phyloP scores from a whole-genome alignment of 2,888 invertebrate species.

The Odontocerum albicorne region DNA sequence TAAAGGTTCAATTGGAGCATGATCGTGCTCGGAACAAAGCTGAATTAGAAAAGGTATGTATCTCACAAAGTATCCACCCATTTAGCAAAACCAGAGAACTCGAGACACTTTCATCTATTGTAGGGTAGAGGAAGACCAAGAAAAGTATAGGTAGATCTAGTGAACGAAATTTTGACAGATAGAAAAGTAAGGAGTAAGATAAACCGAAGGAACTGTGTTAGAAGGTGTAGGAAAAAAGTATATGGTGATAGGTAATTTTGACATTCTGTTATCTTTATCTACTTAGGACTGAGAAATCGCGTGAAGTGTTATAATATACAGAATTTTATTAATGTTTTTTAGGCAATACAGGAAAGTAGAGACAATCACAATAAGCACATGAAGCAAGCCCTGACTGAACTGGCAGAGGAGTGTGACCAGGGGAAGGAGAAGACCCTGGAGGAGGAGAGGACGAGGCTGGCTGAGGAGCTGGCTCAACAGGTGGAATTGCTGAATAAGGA shows the following conservation, averaged over 20 bases:
- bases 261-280: not conserved
- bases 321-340: slow-evolving; percentile 12
- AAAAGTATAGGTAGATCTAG: too few relatives aligned
- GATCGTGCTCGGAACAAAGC: slow-evolving; percentile 51
- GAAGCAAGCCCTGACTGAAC: slow-evolving; percentile 46
- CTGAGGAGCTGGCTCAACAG: slow-evolving; percentile 52
- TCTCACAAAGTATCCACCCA: not conserved
- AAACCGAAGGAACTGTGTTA: not conserved
- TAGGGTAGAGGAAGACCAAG: too few relatives aligned
- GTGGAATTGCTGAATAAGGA: slow-evolving; percentile 47
- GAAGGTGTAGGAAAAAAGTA: not conserved
- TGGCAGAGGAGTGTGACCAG: slow-evolving; percentile 53
- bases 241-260: not conserved
- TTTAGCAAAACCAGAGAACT: not conserved
- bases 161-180: too few relatives aligned
- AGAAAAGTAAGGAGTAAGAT: too few relatives aligned
- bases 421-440: slow-evolving; percentile 49
- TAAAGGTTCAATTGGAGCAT: slow-evolving; percentile 46
- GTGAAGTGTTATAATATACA: too few relatives aligned
- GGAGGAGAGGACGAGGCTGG: slow-evolving; percentile 42
- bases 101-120: not conserved
- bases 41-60: slow-evolving; percentile 53
- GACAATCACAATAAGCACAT: slow-evolving; percentile 47
- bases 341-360: slow-evolving; percentile 45
- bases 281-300: too few relatives aligned